These are phyloP conservation scores for Zosterops hypoxanthus DNA, from an alignment of 2,113 vertebrate species.

Conservation along the genomic window DNA sequence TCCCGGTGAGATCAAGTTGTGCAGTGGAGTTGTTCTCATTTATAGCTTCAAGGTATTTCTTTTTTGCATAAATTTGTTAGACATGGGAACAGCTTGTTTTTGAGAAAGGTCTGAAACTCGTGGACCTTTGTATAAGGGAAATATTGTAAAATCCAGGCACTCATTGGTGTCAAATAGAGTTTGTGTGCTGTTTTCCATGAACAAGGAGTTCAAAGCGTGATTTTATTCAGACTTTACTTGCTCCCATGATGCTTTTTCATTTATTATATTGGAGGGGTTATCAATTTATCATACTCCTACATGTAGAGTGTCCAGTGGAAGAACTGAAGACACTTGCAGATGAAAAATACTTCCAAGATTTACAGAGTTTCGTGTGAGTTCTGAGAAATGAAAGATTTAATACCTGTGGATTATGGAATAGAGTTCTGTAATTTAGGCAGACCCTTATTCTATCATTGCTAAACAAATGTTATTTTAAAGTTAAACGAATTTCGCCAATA, in stretches of 20 bases:
- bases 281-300: not conserved
- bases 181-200: not conserved
- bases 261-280: not conserved
- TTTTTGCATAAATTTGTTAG: not conserved
- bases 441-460: not conserved
- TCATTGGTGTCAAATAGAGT: not conserved
- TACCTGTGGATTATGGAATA: not conserved
- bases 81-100: not conserved
- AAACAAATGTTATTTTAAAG: conserved; percentile 52
- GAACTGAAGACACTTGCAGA: not conserved
- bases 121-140: not conserved
- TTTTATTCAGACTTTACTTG: not conserved
- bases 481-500: conserved; percentile 4
- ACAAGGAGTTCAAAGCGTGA: not conserved
- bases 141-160: not conserved
- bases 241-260: not conserved
- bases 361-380: not conserved
- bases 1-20: not conserved
- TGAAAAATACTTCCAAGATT: not conserved
- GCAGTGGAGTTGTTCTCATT: not conserved
- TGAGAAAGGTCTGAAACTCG: not conserved
- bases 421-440: conserved; percentile 16
- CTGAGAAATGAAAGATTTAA: conserved; percentile 4
- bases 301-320: not conserved
- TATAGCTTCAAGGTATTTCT: not conserved